phyloP scores from a whole-genome alignment of 2,888 invertebrate genomes.

The Euphydryas editha region DNA sequence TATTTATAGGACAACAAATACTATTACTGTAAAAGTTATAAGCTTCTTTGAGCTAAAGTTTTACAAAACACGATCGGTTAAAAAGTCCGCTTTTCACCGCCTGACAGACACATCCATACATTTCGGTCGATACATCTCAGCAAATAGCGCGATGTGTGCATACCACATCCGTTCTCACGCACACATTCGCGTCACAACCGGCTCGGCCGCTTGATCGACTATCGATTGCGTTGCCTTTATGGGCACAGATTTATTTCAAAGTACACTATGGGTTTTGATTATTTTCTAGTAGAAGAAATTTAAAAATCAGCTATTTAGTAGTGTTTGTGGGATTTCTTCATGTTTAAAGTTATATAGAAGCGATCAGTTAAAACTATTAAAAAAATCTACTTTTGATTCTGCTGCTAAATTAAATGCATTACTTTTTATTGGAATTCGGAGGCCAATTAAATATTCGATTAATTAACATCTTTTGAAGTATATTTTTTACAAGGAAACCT shows the following conservation, averaged over 20 bases:
- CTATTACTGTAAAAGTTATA: not conserved
- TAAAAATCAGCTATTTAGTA: not conserved
- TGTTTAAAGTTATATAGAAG: not conserved
- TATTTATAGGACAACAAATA: not conserved
- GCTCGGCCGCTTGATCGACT: slow-evolving; percentile 62
- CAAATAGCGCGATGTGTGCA: slow-evolving; percentile 36
- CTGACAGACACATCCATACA: slow-evolving; percentile 11
- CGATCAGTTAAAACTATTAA: not conserved
- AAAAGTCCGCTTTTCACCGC: not conserved
- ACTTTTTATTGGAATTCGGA: slow-evolving; percentile 1
- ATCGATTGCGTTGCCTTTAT: slow-evolving; percentile 67
- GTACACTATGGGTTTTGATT: slow-evolving; percentile 6
- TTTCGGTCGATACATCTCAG: slow-evolving; percentile 35
- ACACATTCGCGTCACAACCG: slow-evolving; percentile 53
- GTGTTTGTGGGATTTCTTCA: not conserved
- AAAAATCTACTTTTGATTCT: not conserved
- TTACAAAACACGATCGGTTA: not conserved
- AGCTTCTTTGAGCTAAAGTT: not conserved
- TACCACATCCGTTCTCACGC: slow-evolving; percentile 39
- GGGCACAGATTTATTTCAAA: slow-evolving; percentile 43
- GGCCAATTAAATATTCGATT: slow-evolving; percentile 27
- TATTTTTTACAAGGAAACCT: slow-evolving; percentile 39
- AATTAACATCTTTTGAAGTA: slow-evolving; percentile 26
- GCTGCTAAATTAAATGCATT: not conserved
- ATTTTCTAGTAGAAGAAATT: slow-evolving; percentile 4